Evolutionary conservation across 2,888 invertebrate genomes (phyloP).

Genomic region (Adelognathus sp.): DNA sequence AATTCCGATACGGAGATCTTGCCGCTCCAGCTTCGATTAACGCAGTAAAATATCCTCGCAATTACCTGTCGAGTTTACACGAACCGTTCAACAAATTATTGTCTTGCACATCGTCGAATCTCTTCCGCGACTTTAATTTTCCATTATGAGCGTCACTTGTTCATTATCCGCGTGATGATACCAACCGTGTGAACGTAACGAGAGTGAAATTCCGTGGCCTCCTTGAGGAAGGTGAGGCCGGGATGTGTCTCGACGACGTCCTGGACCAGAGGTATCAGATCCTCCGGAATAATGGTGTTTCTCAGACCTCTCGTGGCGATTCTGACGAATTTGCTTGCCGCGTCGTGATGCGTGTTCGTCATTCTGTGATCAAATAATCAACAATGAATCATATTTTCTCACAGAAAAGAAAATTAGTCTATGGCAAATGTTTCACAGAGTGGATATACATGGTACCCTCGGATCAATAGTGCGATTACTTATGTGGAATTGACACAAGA

Average conservation of each 20-base stretch:
- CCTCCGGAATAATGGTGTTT: slow-evolving; percentile 90
- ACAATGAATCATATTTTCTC: no score
- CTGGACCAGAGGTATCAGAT: slow-evolving; percentile 96
- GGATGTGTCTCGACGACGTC: slow-evolving; percentile 99
- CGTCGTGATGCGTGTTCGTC: slow-evolving; percentile 92
- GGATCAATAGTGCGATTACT: no score
- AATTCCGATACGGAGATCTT: slow-evolving; percentile 94
- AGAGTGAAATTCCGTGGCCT: slow-evolving; percentile 99
- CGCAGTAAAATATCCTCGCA: slow-evolving; percentile 98
- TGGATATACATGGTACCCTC: no score
- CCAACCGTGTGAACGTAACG: slow-evolving; percentile 97
- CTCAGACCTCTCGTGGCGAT: slow-evolving; percentile 90
- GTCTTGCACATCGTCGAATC: no score
- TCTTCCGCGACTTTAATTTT: neutral
- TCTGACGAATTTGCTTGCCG: slow-evolving; percentile 93
- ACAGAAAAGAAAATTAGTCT: no score
- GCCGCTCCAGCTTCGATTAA: slow-evolving; percentile 98
- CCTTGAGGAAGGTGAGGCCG: slow-evolving; percentile 97
- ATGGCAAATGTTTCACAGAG: no score
- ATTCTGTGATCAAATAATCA: slow-evolving; percentile 85
- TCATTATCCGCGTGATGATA: no score
- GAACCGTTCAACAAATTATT: slow-evolving; percentile 9
- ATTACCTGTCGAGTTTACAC: slow-evolving; percentile 87
- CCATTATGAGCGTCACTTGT: neutral
- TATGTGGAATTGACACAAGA: no score